Evolutionary conservation across 37 sponge, comb jelly and placozoan genomes (phyloP).

Genomic region (Spongia lamella): DNA sequence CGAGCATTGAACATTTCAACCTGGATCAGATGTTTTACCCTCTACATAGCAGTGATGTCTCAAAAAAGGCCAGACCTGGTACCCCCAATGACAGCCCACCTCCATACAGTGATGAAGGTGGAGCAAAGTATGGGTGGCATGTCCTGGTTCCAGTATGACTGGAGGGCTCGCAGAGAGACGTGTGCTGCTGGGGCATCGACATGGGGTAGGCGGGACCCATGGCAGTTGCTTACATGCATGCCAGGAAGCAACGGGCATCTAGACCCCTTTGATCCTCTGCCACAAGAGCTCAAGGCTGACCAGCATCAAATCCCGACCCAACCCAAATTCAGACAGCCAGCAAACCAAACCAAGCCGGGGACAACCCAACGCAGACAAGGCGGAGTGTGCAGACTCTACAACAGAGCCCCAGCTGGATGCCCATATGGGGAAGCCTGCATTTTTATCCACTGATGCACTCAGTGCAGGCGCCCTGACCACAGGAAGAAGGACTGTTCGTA

Average conservation of each 20-base stretch:
- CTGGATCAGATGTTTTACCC: slow-evolving; percentile 3
- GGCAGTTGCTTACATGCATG: slow-evolving; percentile 6
- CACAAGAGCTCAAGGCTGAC: neutral
- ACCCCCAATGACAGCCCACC: slow-evolving; percentile 8
- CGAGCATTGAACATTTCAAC: slow-evolving; percentile 2
- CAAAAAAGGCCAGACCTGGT: slow-evolving; percentile 1
- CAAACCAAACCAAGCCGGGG: neutral
- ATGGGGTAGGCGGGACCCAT: slow-evolving; percentile 7
- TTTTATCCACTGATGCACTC: neutral
- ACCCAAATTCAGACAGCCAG: neutral
- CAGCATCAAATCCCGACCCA: neutral
- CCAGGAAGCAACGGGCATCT: neutral
- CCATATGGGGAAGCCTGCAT: slow-evolving; percentile 11
- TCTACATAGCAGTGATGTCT: slow-evolving; percentile 3
- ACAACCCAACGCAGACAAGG: neutral
- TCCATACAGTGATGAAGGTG: neutral
- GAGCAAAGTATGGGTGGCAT: neutral
- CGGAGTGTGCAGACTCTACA: neutral
- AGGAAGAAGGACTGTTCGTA: too few species aligned
- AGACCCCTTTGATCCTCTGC: neutral
- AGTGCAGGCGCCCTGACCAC: too few species aligned
- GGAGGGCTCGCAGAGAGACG: neutral
- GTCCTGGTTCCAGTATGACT: neutral
- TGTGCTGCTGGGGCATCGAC: neutral
- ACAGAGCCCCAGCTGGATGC: neutral